These are phyloP conservation scores for Drosophila kikkawai DNA, from an alignment of 1,140 invertebrate genomes.

Conservation along the genomic window DNA sequence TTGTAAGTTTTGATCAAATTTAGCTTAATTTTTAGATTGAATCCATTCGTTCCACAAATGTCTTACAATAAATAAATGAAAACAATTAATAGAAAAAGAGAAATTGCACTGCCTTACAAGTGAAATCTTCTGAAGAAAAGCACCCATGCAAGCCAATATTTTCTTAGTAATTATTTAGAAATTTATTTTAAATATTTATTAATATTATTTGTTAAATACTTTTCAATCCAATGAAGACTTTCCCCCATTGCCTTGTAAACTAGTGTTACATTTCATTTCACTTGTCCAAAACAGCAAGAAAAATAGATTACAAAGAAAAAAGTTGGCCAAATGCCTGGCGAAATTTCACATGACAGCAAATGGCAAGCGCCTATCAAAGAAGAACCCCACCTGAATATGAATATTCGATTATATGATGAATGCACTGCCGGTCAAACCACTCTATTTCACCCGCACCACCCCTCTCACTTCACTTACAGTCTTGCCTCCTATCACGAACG, in stretches of 20 bases:
- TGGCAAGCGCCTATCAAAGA: slow-evolving; percentile 32
- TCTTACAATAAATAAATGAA: not conserved
- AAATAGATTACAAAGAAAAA: slow-evolving; percentile 4
- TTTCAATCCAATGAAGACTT: not conserved
- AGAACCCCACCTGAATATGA: slow-evolving; percentile 63
- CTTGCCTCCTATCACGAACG: slow-evolving; percentile 19
- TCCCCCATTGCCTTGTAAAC: not conserved
- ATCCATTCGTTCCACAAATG: not conserved
- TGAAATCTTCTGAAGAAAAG: not conserved
- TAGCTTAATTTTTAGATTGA: not conserved
- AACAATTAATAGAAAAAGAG: slow-evolving; percentile 1
- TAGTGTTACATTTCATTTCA: slow-evolving; percentile 56
- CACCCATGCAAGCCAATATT: not conserved
- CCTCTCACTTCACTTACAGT: slow-evolving; percentile 9
- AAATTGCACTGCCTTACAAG: not conserved
- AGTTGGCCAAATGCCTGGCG: slow-evolving; percentile 22
- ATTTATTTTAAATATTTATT: not conserved
- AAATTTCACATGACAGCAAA: slow-evolving; percentile 61
- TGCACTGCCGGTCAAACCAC: slow-evolving; percentile 27
- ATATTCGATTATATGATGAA: slow-evolving; percentile 62
- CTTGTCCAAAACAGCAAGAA: slow-evolving; percentile 45
- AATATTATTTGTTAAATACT: not conserved
- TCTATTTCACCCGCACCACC: slow-evolving; percentile 3
- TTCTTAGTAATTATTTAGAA: not conserved
- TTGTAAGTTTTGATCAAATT: not conserved